Evolutionary conservation across 2,113 vertebrate genomes (phyloP).

Genomic region (Oenanthe melanoleuca): DNA sequence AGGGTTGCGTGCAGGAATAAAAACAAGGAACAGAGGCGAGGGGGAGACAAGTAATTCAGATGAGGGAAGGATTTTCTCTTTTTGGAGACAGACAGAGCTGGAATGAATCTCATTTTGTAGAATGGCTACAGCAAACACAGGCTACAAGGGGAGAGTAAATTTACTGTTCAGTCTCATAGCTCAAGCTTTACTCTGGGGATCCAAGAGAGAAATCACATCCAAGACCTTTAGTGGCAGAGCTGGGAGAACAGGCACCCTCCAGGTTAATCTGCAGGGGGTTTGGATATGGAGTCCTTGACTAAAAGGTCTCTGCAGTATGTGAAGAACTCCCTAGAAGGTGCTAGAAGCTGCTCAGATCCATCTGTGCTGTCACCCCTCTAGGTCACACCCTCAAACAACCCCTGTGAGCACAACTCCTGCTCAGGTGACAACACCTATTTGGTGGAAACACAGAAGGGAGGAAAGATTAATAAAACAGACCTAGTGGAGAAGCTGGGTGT

Average conservation of each 20-base stretch:
- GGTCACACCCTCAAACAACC: neutral
- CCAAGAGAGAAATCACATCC: neutral
- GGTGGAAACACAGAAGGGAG: neutral
- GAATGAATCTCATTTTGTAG: neutral
- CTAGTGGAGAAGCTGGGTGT: neutral
- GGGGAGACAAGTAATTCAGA: neutral
- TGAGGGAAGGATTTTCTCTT: neutral
- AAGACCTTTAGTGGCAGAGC: neutral
- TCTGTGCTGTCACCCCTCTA: neutral
- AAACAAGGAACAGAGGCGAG: conserved; percentile 33
- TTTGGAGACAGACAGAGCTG: neutral
- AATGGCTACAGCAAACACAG: neutral
- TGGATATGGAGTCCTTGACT: neutral
- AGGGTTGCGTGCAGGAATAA: neutral
- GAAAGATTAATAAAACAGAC: neutral
- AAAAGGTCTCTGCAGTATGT: neutral
- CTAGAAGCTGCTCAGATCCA: neutral
- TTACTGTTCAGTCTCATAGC: neutral
- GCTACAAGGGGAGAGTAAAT: neutral
- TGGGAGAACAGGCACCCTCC: neutral
- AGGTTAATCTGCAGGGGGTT: neutral
- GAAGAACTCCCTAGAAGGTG: neutral
- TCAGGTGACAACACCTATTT: neutral
- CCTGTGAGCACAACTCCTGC: neutral
- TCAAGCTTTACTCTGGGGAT: neutral